A percentile compares a stretch with the other conserved stretches of the same genome.
phyloP scores from a whole-genome alignment of 2,888 invertebrate genomes.

The Acanthosepion lycidas region DNA sequence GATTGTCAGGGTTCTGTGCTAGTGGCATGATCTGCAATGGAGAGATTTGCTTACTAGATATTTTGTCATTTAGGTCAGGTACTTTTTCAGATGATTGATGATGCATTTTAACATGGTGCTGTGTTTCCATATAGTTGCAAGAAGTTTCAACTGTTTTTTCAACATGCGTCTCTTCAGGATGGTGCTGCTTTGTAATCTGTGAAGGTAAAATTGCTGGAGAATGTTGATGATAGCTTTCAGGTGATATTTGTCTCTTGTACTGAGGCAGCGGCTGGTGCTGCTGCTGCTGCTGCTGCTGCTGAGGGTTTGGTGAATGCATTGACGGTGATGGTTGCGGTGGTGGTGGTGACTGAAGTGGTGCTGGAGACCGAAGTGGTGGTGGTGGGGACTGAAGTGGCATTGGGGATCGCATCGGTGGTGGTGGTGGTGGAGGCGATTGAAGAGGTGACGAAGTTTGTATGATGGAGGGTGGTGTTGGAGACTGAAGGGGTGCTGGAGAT shows the following conservation, averaged over 20 bases:
- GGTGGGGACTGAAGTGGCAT: not conserved
- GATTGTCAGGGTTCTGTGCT: not conserved
- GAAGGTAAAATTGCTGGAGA: not conserved
- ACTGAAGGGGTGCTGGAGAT: not conserved
- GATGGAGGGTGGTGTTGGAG: not conserved
- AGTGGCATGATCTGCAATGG: not conserved
- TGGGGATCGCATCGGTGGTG: not conserved
- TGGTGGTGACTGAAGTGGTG: not conserved
- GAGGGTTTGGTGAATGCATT: not conserved
- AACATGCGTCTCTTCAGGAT: not conserved
- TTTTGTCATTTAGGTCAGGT: not conserved
- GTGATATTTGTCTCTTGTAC: not conserved
- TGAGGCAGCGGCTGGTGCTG: not conserved
- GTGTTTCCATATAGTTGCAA: not conserved
- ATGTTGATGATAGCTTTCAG: conserved; percentile 13
- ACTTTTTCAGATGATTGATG: not conserved
- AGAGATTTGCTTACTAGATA: not conserved
- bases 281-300: not conserved
- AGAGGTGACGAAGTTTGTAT: not conserved
- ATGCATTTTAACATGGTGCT: not conserved
- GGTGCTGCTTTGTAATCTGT: not conserved
- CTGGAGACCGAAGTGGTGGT: not conserved
- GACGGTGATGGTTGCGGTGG: not conserved
- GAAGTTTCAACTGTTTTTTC: not conserved
- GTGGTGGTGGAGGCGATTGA: not conserved